phyloP scores from a whole-genome alignment of 2,113 vertebrate species.

The Struthio camelus region DNA sequence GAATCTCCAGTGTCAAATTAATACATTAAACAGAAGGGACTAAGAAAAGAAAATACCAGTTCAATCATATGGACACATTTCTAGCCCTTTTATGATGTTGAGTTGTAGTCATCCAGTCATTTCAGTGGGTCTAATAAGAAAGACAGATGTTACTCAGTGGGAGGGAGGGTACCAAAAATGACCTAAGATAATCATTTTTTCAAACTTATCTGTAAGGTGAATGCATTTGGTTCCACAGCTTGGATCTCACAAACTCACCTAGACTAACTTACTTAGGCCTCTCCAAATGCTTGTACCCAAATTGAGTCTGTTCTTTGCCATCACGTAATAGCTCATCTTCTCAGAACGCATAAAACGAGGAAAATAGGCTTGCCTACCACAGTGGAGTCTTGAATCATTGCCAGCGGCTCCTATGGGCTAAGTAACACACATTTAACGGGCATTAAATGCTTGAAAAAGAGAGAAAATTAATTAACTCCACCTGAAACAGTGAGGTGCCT shows the following conservation, averaged over 20 bases:
- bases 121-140: background rate
- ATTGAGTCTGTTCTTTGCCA: background rate
- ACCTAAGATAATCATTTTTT: background rate
- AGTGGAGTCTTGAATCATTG: background rate
- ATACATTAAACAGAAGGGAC: background rate
- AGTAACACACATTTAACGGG: background rate
- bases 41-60: background rate
- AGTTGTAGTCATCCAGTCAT: background rate
- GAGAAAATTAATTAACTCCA: slow-evolving; percentile 28
- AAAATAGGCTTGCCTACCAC: background rate
- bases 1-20: background rate
- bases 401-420: background rate
- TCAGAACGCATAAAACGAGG: background rate
- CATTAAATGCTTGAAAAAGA: slow-evolving; percentile 14
- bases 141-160: background rate
- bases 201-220: background rate
- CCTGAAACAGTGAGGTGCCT: slow-evolving; percentile 1
- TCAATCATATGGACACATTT: too few relatives aligned
- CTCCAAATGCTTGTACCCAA: background rate
- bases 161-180: background rate
- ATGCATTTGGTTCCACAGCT: background rate
- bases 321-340: background rate
- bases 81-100: background rate
- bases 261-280: background rate
- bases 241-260: background rate